Percentiles rank a stretch among this genome's conserved stretches.
Evolutionary conservation across 2,888 invertebrate genomes (phyloP).

Genomic region (Drosophila nigritarsus): DNA sequence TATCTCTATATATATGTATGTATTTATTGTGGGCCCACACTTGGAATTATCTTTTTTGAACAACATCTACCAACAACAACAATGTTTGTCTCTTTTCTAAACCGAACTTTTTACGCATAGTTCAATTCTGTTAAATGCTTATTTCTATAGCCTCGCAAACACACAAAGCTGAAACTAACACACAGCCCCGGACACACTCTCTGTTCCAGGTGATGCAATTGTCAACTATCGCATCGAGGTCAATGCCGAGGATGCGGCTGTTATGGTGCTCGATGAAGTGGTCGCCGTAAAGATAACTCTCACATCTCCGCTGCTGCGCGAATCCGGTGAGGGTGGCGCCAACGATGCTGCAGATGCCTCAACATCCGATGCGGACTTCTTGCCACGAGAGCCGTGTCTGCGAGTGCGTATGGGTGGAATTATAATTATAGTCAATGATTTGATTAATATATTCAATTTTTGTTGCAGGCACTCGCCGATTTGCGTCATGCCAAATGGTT

Average conservation of each 20-base stretch:
- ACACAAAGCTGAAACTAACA: conserved; percentile 12
- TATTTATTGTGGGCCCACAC: conserved; percentile 61
- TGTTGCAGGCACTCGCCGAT: conserved; percentile 97
- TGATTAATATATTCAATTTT: neutral
- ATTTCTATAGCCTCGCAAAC: neutral
- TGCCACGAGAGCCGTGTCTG: conserved; percentile 99
- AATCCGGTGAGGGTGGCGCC: conserved; percentile 87
- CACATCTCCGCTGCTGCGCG: conserved; percentile 97
- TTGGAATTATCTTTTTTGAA: conserved; percentile 56
- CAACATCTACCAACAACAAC: conserved; percentile 44
- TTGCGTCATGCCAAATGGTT: conserved; percentile 99
- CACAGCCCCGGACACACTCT: conserved; percentile 20
- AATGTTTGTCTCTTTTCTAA: conserved; percentile 79
- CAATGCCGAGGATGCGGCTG: conserved; percentile 93
- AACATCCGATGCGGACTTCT: conserved; percentile 90
- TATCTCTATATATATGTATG: conserved; percentile 26
- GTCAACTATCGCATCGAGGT: conserved; percentile 91
- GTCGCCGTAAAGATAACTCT: conserved; percentile 94
- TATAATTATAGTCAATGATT: neutral
- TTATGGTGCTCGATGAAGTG: conserved; percentile 91
- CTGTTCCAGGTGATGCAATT: conserved; percentile 78
- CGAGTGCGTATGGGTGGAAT: conserved; percentile 55
- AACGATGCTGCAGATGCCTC: conserved; percentile 85
- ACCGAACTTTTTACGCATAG: conserved; percentile 41
- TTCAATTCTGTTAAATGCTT: conserved; percentile 32